Conservation (phyloP, 2,113 vertebrate species). For the Sterrhoptilus dennistouni region DNA sequence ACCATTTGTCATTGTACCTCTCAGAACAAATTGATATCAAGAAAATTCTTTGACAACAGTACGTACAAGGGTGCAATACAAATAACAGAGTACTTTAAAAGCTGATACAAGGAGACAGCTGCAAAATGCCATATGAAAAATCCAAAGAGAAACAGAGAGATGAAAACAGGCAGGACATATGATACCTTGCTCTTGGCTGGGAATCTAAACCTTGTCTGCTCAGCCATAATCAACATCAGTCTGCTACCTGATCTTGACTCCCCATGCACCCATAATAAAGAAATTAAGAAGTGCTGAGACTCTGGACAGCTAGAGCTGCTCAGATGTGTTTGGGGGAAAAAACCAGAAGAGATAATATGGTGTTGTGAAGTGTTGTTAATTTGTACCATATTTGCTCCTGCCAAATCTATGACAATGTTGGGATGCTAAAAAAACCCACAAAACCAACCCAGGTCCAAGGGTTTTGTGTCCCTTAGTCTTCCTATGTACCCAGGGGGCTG, state of each 20-base stretch:
- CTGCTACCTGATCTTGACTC: neutral
- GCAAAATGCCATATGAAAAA: neutral
- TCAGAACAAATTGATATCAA: neutral
- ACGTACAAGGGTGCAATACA: neutral
- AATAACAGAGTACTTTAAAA: neutral
- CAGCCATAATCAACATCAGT: neutral
- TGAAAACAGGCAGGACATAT: neutral
- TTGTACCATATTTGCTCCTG: neutral
- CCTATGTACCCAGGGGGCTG: neutral
- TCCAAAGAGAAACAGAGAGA: neutral
- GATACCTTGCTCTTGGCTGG: neutral
- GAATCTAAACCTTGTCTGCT: neutral
- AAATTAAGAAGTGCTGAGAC: neutral
- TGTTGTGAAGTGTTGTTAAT: neutral
- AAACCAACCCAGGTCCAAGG: neutral
- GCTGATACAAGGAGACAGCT: slow-evolving; percentile 4
- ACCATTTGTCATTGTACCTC: neutral
- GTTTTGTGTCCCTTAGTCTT: neutral
- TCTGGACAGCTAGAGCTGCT: neutral
- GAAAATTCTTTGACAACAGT: neutral
- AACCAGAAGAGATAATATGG: no score
- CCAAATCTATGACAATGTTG: neutral
- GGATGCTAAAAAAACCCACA: neutral
- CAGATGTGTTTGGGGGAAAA: neutral
- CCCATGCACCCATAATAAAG: neutral